Evolutionary conservation across 1,140 invertebrate species (phyloP).

Genomic region (Drosophila pseudoobscura): DNA sequence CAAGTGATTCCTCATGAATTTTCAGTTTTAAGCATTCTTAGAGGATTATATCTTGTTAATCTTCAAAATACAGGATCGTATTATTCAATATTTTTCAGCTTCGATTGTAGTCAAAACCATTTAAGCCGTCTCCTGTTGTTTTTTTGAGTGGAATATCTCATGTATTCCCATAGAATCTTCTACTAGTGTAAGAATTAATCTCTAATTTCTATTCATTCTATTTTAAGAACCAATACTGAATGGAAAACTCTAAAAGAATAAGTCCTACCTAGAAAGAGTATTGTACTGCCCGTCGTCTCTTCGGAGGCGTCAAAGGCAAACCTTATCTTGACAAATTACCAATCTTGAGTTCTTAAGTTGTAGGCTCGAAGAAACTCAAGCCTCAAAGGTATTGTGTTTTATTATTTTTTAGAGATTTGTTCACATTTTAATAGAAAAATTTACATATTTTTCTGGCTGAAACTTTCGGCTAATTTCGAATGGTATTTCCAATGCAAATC

Average conservation of each 20-base stretch:
- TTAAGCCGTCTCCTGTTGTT: too few relatives aligned
- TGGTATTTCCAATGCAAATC: constrained; percentile 47
- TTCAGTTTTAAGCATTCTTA: too few relatives aligned
- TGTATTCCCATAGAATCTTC: too few relatives aligned
- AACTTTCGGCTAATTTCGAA: constrained; percentile 31
- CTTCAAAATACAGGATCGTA: too few relatives aligned
- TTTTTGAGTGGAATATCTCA: too few relatives aligned
- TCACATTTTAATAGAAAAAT: constrained; percentile 27
- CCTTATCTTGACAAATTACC: constrained; percentile 40
- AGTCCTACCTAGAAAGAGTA: constrained; percentile 4
- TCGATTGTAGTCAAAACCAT: too few relatives aligned
- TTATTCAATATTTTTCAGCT: too few relatives aligned
- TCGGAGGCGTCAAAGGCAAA: background rate
- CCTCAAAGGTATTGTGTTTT: background rate
- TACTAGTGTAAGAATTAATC: too few relatives aligned
- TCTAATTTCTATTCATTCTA: too few relatives aligned
- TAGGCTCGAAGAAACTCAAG: constrained; percentile 22
- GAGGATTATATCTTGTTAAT: too few relatives aligned
- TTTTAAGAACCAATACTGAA: too few relatives aligned
- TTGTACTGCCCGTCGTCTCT: background rate
- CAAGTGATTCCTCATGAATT: too few relatives aligned
- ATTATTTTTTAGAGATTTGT: background rate
- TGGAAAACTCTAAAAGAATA: background rate
- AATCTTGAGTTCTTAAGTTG: constrained; percentile 10
- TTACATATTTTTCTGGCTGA: constrained; percentile 26